Evolutionary conservation across 2,888 invertebrate genomes (phyloP).

Genomic region (Nomada fabriciana): DNA sequence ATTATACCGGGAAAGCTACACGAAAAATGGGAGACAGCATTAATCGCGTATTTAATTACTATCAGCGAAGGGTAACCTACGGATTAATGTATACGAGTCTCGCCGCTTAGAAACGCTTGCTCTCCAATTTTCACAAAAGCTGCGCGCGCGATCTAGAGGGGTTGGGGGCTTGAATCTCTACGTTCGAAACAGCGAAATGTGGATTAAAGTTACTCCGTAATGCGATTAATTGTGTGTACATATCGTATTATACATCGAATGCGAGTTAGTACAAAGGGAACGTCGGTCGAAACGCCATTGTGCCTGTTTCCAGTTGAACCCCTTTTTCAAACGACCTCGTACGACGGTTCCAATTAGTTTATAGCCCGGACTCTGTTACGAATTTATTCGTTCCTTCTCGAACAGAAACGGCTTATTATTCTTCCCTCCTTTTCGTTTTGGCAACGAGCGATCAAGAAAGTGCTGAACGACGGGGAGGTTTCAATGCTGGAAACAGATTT

Average conservation of each 20-base stretch:
- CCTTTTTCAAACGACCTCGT: too few relatives aligned
- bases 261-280: constrained; percentile 21
- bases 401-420: neutral
- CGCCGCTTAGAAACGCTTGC: constrained; percentile 13
- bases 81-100: constrained; percentile 20
- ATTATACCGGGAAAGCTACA: constrained; percentile 60
- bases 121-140: neutral
- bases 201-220: constrained; percentile 32
- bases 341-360: too few relatives aligned
- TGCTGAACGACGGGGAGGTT: neutral
- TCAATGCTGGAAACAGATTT: neutral
- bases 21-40: constrained; percentile 64
- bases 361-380: neutral
- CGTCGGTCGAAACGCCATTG: constrained; percentile 52
- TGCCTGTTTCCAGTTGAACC: constrained; percentile 33
- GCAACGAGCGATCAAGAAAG: neutral
- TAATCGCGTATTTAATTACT: constrained; percentile 48
- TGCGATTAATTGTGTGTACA: constrained; percentile 33
- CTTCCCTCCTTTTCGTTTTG: too few relatives aligned
- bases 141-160: constrained; percentile 13
- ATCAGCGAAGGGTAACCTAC: constrained; percentile 50
- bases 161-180: constrained; percentile 17
- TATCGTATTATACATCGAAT: constrained; percentile 16
- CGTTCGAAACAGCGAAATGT: constrained; percentile 49
- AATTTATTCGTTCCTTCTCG: constrained; percentile 63